Evolutionary conservation across 2,888 invertebrate species (phyloP).

Genomic region (Nudaria mundana): DNA sequence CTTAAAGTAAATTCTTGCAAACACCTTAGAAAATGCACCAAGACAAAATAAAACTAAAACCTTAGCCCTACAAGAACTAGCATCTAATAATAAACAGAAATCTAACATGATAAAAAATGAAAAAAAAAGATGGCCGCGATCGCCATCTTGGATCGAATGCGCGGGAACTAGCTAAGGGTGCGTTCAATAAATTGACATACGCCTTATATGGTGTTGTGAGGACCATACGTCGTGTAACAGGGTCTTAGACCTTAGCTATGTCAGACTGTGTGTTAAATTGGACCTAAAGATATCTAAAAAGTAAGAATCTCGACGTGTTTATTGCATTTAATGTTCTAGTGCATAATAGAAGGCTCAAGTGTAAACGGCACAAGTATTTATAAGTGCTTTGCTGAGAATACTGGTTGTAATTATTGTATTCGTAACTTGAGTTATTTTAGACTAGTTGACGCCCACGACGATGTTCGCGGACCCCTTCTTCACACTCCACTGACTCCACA

Average conservation of each 20-base stretch:
- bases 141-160: constrained; percentile 61
- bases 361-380: no score
- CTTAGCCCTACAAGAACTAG: constrained; percentile 12
- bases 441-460: no score
- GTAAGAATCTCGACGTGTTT: constrained; percentile 15
- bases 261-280: constrained; percentile 60
- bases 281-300: constrained; percentile 46
- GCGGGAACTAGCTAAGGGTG: constrained; percentile 55
- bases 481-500: no score
- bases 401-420: no score
- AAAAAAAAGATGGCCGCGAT: constrained; percentile 44
- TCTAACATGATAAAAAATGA: constrained; percentile 50
- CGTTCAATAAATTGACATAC: constrained; percentile 74
- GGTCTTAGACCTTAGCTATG: constrained; percentile 53
- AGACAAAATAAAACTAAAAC: constrained; percentile 9
- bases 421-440: no score
- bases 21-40: background rate
- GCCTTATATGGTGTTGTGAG: constrained; percentile 60
- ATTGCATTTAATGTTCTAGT: constrained; percentile 18
- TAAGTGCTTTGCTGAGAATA: no score
- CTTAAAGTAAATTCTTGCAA: background rate
- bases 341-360: no score
- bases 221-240: constrained; percentile 55
- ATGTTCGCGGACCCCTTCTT: no score
- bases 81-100: constrained; percentile 47